Conservation (phyloP, 2,797 vertebrate species). For the Myotis planiceps region DNA sequence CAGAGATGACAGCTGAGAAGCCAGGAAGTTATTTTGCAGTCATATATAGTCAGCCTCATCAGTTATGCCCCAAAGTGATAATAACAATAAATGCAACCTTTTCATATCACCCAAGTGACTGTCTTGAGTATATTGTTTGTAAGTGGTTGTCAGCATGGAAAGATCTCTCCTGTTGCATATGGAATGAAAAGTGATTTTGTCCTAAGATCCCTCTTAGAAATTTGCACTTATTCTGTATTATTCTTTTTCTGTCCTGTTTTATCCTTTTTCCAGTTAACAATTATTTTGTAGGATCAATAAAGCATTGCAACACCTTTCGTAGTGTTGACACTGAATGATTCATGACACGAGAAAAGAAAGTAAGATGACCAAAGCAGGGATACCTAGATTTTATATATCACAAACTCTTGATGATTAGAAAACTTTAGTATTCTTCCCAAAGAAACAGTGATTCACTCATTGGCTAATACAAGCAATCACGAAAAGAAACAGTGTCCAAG, state of each 20-base stretch:
- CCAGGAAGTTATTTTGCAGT: conserved; percentile 58
- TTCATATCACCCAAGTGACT: conserved; percentile 23
- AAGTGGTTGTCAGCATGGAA: not conserved
- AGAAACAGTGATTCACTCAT: not conserved
- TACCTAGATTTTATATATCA: not conserved
- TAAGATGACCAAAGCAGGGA: not conserved
- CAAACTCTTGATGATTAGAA: not conserved
- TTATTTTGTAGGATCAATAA: not conserved
- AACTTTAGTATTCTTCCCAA: not conserved
- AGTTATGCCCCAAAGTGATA: not conserved
- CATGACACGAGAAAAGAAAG: not conserved
- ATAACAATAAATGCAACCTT: conserved; percentile 17
- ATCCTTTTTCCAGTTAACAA: not conserved
- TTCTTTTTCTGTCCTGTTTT: not conserved
- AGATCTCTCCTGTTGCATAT: not conserved
- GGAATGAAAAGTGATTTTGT: conserved; percentile 27
- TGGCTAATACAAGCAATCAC: conserved; percentile 40
- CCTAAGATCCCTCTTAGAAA: conserved; percentile 51
- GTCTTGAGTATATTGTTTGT: not conserved
- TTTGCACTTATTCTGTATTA: not conserved
- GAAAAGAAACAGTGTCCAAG: conserved; percentile 51
- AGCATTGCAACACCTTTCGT: not conserved
- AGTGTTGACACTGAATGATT: conserved; percentile 3
- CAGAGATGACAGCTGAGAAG: conserved; percentile 49
- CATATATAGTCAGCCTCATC: not conserved